Conservation (phyloP, 2,113 vertebrate genomes). For the Myiozetetes cayanensis region DNA sequence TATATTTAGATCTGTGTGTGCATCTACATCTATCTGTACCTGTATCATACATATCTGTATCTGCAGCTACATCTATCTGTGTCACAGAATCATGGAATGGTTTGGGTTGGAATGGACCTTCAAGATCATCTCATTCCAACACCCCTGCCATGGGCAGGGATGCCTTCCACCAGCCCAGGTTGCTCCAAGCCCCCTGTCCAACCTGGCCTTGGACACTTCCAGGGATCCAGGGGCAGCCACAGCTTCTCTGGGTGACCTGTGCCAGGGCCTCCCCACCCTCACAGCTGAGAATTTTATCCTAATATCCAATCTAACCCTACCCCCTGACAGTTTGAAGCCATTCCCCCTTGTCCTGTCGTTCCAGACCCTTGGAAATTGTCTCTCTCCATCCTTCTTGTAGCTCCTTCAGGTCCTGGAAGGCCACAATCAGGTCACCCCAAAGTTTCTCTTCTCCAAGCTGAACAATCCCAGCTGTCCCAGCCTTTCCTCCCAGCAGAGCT, state of each 20-base stretch:
- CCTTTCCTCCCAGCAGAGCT: neutral
- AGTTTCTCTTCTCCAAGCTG: neutral
- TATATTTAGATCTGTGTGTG: neutral
- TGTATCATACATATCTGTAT: neutral
- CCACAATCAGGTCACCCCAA: neutral
- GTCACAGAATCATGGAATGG: neutral
- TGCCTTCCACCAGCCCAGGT: neutral
- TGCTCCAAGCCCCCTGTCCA: fast-evolving
- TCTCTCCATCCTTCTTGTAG: fast-evolving
- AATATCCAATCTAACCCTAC: neutral
- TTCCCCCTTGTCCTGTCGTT: fast-evolving
- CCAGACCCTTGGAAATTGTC: neutral
- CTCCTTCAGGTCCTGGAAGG: neutral
- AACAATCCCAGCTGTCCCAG: neutral
- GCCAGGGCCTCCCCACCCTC: neutral
- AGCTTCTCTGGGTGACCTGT: neutral
- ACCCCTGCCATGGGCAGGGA: neutral
- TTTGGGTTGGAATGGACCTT: neutral
- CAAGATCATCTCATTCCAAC: neutral
- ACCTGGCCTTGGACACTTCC: fast-evolving
- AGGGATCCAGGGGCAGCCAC: neutral
- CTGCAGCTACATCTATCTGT: neutral
- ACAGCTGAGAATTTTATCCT: neutral
- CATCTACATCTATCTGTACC: neutral
- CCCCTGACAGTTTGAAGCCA: neutral